Base-by-base conservation (phyloP, 2,113 vertebrate species). In the Oxyura jamaicensis region DNA sequence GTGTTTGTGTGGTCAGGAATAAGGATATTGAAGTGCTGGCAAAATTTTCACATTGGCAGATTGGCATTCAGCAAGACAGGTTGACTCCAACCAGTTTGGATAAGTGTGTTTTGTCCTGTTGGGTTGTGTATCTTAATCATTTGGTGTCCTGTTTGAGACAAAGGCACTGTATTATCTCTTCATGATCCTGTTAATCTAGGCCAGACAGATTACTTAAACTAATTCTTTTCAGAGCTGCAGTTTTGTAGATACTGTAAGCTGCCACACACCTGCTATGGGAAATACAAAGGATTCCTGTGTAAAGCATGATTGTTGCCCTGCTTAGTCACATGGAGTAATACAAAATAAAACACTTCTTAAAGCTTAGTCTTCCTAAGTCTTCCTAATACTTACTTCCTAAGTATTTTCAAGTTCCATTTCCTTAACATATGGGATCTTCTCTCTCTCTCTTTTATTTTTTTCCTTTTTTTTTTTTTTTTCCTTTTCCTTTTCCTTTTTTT, bases 1-100 rank as follows among this genome's bases (percentile, higher is more conserved):
- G 5, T 6, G 5, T 5, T 62, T 36, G 4, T 46, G 4, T 53
- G 10, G 11, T 73, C 59, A 53, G 19, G 39, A 91, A 52, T 29
- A 87, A 4, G 56, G 2, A 6, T 66, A 50, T 42, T 15, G 56
- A 10, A 0, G 0, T 21, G 13, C 3, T 63, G 55, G 21, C 21
- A 36, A 83, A 91, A 86, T 31, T 41, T 92, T 4, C 6, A 7
- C 36, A 16, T 73, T 77, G 65, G 55, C 16, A 60, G 14, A 19
- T 5, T 42, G 5, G 41, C 3, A 76, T 22, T 60, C 20, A 33
- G 44, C 35, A 73, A 60, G 36, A 41, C 0, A 8, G 79, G 4
- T 26, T 96, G 68, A 8, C 11, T 72, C 8, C 20, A 66, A 9
- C 11, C 0, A 53, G n/a, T 79, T 73, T 28, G 33, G 10, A 9